Base-by-base conservation (phyloP, 2,113 vertebrate species). In the Stictonetta naevosa region DNA sequence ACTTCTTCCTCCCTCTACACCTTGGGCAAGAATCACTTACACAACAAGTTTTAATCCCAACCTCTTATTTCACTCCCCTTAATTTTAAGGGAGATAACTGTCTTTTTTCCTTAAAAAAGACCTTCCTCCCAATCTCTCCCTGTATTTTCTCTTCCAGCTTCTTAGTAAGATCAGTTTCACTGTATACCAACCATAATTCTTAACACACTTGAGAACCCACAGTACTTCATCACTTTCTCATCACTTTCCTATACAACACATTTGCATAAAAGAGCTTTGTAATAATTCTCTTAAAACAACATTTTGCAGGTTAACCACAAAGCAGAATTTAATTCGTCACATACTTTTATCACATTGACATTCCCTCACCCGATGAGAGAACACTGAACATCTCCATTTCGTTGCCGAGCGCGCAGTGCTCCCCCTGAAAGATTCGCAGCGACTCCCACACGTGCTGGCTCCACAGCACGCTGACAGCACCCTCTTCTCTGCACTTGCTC, bases 381-480 rank as follows among this genome's bases (percentile, higher is more conserved):
- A 2, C 8, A 11, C 9, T 17, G 0, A 1, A 11, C 4, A 33
- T 6, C 31, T 21, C 36, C 6, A 1, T 7, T 13, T 18, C 36
- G 0, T 3, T 33, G 16, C 1, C 2, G 5, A 2, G 26, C 23
- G 46, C 5, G 0, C 23, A 8, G 42, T 8, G 4, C 7, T 31
- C 6, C 58, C 7, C 46, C 15, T 13, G 9, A 23, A 17, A 11
- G 48, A 6, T 1, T 1, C 8, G 3, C 44, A 8, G 44, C 0
- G 22, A 8, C 16, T 12, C 36, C 69, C 4, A 5, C 34, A 1
- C 2, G 9, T 5, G 2, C 13, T 1, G 2, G 23, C 52, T 75
- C 38, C 64, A 3, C 33, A 3, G 31, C 6, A 34, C 16, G 5
- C 40, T 1, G 16, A 1, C 21, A 9, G 40, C 23, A 38, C 5